These are phyloP conservation scores for Columbina picui DNA, from an alignment of 2,113 vertebrate species.

Conservation along the genomic window DNA sequence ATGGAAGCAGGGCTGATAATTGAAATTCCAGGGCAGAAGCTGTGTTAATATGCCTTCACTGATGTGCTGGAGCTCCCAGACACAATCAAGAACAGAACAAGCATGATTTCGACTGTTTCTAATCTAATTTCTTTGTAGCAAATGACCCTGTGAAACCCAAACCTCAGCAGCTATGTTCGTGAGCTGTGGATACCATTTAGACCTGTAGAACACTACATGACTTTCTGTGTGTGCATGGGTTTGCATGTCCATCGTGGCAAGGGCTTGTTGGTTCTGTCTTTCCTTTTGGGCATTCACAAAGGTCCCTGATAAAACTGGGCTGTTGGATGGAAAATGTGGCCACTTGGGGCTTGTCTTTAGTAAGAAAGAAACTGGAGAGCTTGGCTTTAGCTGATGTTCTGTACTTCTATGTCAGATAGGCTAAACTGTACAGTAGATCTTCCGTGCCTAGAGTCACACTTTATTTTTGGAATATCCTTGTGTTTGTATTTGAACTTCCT, in stretches of 20 bases:
- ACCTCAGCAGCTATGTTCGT: accelerated
- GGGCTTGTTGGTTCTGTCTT: neutral
- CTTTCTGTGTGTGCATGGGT: neutral
- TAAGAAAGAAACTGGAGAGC: neutral
- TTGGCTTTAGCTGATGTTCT: neutral
- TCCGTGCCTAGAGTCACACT: accelerated
- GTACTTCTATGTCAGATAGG: neutral
- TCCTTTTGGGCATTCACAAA: neutral
- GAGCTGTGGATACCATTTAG: neutral
- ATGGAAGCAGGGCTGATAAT: neutral
- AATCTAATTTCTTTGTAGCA: neutral
- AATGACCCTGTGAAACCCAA: neutral
- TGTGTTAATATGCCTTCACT: neutral
- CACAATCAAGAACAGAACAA: neutral
- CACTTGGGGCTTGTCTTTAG: neutral
- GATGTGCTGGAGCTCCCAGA: neutral
- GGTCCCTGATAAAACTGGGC: neutral
- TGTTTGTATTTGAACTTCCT: neutral
- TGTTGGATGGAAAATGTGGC: neutral
- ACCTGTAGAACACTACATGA: neutral
- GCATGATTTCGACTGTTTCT: neutral
- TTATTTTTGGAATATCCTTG: neutral
- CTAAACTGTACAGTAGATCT: accelerated
- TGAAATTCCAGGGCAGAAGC: neutral
- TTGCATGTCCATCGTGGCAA: neutral